Evolutionary conservation across 1,140 invertebrate genomes (phyloP).

Genomic region (Halesus radiatus): DNA sequence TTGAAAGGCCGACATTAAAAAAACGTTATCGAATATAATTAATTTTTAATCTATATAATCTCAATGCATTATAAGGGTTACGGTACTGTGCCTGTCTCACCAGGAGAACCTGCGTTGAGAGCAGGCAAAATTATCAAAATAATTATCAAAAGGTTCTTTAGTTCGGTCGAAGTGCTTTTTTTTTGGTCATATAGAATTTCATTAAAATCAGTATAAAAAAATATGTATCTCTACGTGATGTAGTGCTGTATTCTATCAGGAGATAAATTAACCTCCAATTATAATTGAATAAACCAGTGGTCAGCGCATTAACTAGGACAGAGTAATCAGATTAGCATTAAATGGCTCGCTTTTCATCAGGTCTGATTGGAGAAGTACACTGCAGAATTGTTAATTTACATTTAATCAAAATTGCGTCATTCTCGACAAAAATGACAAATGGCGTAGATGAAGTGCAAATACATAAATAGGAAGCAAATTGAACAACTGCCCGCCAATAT

Average conservation of each 20-base stretch:
- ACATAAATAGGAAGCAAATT: slow-evolving; percentile 14
- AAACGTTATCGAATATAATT: too few relatives aligned
- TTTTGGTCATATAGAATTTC: too few relatives aligned
- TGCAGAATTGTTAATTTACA: slow-evolving; percentile 4
- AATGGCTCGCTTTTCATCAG: neutral
- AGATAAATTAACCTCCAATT: neutral
- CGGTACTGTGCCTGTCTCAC: too few relatives aligned
- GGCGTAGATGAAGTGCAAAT: neutral
- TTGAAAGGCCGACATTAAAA: too few relatives aligned
- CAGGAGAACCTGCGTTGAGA: too few relatives aligned
- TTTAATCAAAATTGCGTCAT: slow-evolving; percentile 10
- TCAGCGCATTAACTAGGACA: neutral
- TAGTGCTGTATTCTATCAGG: neutral
- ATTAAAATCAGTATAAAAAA: neutral
- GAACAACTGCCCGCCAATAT: neutral
- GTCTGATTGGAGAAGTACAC: neutral
- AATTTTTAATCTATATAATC: too few relatives aligned
- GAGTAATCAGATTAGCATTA: neutral
- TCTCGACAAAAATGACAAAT: neutral
- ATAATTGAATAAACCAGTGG: neutral
- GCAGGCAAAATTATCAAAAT: too few relatives aligned
- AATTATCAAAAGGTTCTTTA: too few relatives aligned
- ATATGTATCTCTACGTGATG: neutral
- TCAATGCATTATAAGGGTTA: too few relatives aligned
- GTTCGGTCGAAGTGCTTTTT: too few relatives aligned